Base-by-base conservation (phyloP, 2,888 invertebrate species). In the Cetonia aurata region DNA sequence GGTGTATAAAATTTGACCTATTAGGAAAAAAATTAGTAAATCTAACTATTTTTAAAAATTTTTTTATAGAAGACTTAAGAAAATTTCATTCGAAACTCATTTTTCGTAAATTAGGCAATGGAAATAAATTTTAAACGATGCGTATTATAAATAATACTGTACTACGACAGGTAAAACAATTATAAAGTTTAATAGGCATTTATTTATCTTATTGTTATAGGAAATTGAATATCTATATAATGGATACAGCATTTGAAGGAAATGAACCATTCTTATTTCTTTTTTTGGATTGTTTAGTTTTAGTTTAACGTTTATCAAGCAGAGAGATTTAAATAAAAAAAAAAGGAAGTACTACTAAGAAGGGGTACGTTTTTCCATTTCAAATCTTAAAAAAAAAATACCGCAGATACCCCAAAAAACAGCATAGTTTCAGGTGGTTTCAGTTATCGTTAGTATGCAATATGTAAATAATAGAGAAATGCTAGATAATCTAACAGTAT, bases 231-330 rank as follows among this genome's bases (percentile, higher is more conserved):
- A 53, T 19, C 15, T 53, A 53, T 12, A 19, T 10, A 17, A 46
- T 13, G 8, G 44, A 46, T 13, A 31, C 25, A 50, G 62, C 48
- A 31, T 62, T 50, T 33, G 25, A 17, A 52, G 37, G 1, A 48
- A 46, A 60, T 33, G 37, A 62, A 62, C 44, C 42, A 46, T 44
- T 25, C 44, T 60, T 57, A 17, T 57, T 41, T 37, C 10, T 37
- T 37, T 3, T 37, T 48, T 65, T 67, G 67, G 56, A 67, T 46
- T 67, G 55, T 67, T 65, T 67, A 67, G 67, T 17, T 48, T 67
- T 67, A 55, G 44, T 55, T 53, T 55, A 33, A 37, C 15, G 56
- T 31, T 67, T 44, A 67, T 42, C 31, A 25, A 67, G 55, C 37
- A 37, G 44, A 50, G 50, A 41, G 42, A 37, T 33, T 56, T 8